These are phyloP conservation scores for Bos indicus DNA, from an alignment of 2,113 vertebrate genomes.

Conservation along the genomic window DNA sequence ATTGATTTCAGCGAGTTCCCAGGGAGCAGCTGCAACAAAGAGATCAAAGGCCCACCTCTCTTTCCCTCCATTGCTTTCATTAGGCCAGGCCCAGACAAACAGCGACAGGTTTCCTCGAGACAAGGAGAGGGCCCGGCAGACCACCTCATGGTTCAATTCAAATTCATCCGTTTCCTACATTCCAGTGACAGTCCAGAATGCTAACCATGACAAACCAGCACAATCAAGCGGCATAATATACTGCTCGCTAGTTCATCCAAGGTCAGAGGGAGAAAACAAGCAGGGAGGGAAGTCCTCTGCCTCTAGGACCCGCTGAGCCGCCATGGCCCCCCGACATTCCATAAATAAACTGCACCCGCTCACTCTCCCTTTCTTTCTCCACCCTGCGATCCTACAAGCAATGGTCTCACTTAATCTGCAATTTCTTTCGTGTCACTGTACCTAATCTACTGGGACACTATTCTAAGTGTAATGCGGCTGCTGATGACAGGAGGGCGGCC, in stretches of 20 bases:
- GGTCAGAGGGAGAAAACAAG: slow-evolving; percentile 77
- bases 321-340: slow-evolving; percentile 65
- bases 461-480: neutral
- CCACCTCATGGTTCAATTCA: slow-evolving; percentile 77
- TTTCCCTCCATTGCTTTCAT: slow-evolving; percentile 74
- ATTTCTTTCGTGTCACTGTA: neutral
- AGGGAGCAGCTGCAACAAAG: slow-evolving; percentile 83
- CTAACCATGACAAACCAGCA: slow-evolving; percentile 78
- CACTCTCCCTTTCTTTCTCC: slow-evolving; percentile 38
- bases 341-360: slow-evolving; percentile 56
- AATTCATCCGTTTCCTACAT: slow-evolving; percentile 70
- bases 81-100: slow-evolving; percentile 70
- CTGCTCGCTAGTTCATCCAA: slow-evolving; percentile 80
- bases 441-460: slow-evolving; percentile 15
- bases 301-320: slow-evolving; percentile 38
- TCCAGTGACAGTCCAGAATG: slow-evolving; percentile 73
- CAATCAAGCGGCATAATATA: slow-evolving; percentile 78
- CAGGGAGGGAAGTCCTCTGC: slow-evolving; percentile 64
- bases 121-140: slow-evolving; percentile 61
- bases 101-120: slow-evolving; percentile 78
- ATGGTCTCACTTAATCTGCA: slow-evolving; percentile 27
- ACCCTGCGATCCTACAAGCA: neutral
- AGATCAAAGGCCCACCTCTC: slow-evolving; percentile 85
- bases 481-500: neutral
- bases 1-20: slow-evolving; percentile 85